Base-by-base conservation (phyloP, 2,888 invertebrate species). In the Boloria selene region DNA sequence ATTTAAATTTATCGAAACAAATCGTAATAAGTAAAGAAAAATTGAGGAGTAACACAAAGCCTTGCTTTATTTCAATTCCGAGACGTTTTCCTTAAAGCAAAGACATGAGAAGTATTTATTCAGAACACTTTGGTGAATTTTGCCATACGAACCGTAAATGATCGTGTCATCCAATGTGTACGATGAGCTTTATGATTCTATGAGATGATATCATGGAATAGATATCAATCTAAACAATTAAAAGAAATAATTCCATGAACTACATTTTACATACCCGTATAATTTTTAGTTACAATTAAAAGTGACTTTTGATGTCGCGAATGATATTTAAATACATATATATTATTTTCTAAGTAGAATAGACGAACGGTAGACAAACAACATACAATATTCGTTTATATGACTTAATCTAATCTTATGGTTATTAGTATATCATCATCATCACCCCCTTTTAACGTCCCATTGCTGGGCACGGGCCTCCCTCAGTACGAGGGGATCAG, bases 1-100 rank as follows among this genome's bases (percentile, higher is more conserved):
- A 22, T n/a, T 55, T 44, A 18, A 55, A 42, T 55, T 44, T 42
- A 44, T 44, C 42, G 55, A 18, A 18, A 55, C n/a, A 55, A 55
- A 55, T 55, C 55, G 17, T 44, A 55, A 55, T 55, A 18, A 0
- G 14, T 1, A 7, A 55, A 55, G 44, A 55, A 10, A 55, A 55
- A 55, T 22, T 44, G 6, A 17, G 10, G n/a, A 44, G 44, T 14
- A 18, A 44, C 44, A 44, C 44, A 18, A 55, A 18, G 55, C 44
- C 55, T 5, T n/a, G n/a, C n/a, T 55, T 55, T 44, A 44, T 55
- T 44, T 55, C 22, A 55, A 55, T 55, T 22, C n/a, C n/a, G 42
- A 44, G 44, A 44, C 42, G 18, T 55, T 55, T 55, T 44, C 55
- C 44, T 22, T 55, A 55, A 55, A 42, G 42, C 42, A 10, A 17